phyloP scores from a whole-genome alignment of 2,113 vertebrate species.

The Osmerus mordax region DNA sequence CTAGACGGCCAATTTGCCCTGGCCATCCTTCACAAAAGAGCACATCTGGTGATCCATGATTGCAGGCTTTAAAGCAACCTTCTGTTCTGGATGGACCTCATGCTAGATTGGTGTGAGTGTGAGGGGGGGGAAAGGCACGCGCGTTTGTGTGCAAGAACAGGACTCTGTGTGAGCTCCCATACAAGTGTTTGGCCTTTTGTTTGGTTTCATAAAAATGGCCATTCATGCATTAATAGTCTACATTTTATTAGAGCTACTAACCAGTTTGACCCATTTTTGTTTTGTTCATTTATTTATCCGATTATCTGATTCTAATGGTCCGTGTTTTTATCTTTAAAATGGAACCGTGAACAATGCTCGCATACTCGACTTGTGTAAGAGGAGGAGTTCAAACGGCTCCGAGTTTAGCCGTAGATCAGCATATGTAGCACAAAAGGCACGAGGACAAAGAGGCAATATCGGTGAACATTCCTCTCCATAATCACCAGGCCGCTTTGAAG shows the following conservation, averaged over 20 bases:
- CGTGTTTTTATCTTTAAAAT: no score
- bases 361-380: no score
- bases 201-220: no score
- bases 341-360: no score
- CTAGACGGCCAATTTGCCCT: conserved; percentile 67
- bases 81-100: conserved; percentile 23
- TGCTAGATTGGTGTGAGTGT: conserved; percentile 19
- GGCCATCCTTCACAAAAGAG: conserved; percentile 55
- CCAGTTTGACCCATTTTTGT: no score
- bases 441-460: background rate
- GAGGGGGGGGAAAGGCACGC: background rate
- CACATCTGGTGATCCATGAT: conserved; percentile 68
- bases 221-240: no score
- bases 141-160: conserved; percentile 1
- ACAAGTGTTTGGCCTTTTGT: no score
- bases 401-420: background rate
- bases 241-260: no score
- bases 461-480: conserved; percentile 6
- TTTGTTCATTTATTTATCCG: no score
- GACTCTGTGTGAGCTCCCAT: no score
- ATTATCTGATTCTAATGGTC: no score
- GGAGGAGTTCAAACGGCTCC: no score
- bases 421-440: background rate
- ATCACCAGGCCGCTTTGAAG: conserved; percentile 5
- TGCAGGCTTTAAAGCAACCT: conserved; percentile 41